These are phyloP conservation scores for Ictalurus punctatus DNA, from an alignment of 2,113 vertebrate species.

Conservation along the genomic window DNA sequence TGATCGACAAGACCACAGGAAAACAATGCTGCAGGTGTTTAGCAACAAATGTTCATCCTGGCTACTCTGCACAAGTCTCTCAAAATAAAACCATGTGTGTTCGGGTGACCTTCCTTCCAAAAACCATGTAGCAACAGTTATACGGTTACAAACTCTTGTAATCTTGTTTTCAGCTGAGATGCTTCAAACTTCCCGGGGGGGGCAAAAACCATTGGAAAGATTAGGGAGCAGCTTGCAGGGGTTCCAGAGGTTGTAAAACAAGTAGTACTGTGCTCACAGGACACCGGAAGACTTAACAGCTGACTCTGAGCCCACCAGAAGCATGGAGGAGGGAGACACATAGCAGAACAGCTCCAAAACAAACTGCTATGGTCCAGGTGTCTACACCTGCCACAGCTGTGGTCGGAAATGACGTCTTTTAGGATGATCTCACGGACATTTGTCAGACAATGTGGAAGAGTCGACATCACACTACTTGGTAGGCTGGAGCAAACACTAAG, in stretches of 20 bases:
- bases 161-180: background rate
- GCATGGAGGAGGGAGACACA: conserved; percentile 30
- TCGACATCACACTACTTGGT: background rate
- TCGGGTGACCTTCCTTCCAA: background rate
- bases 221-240: background rate
- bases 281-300: conserved; percentile 54
- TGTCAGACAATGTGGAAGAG: background rate
- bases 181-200: background rate
- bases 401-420: background rate
- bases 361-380: conserved; percentile 57
- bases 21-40: background rate
- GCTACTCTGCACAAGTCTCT: background rate
- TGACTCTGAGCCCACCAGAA: conserved; percentile 56
- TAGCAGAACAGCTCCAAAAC: conserved; percentile 58
- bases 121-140: background rate
- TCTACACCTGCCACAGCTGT: conserved; percentile 25
- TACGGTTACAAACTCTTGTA: background rate
- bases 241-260: conserved; percentile 14
- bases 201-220: background rate
- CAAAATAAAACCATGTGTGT: conserved; percentile 17
- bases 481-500: background rate
- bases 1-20: background rate
- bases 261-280: conserved; percentile 16
- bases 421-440: background rate
- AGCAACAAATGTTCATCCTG: background rate